phyloP scores from a whole-genome alignment of 2,797 vertebrate genomes.

The Telmatherina bonti region DNA sequence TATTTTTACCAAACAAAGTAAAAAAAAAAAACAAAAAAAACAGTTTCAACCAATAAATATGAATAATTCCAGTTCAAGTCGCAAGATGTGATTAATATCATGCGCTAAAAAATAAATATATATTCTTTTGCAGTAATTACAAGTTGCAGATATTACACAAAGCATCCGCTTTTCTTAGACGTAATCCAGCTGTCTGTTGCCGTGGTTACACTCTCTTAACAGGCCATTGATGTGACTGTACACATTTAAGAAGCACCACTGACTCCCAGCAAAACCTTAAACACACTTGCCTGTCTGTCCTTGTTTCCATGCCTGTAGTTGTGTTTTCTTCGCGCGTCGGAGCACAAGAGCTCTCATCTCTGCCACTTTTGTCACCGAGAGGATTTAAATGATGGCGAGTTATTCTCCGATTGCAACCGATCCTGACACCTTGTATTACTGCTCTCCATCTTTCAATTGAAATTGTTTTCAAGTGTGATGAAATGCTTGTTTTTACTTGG shows the following conservation, averaged over 20 bases:
- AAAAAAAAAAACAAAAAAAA: too few relatives aligned
- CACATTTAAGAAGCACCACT: constrained; percentile 61
- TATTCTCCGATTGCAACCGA: constrained; percentile 40
- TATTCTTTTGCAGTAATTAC: too few relatives aligned
- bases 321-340: constrained; percentile 41
- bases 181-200: constrained; percentile 74
- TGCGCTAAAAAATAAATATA: too few relatives aligned
- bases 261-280: constrained; percentile 61
- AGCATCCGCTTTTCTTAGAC: constrained; percentile 58
- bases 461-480: constrained; percentile 2
- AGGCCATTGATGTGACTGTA: constrained; percentile 73
- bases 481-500: not conserved
- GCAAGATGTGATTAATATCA: too few relatives aligned
- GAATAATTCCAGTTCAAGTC: too few relatives aligned
- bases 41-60: too few relatives aligned
- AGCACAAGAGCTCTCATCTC: constrained; percentile 38
- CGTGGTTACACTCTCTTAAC: constrained; percentile 78
- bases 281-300: constrained; percentile 18
- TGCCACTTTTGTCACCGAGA: constrained; percentile 40
- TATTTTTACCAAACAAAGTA: too few relatives aligned
- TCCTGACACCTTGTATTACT: constrained; percentile 10
- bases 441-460: constrained; percentile 9
- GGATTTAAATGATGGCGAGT: constrained; percentile 31
- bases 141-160: constrained; percentile 48
- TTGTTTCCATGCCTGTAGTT: constrained; percentile 7